Base-by-base conservation (phyloP, 2,888 invertebrate species). In the Sphecodes monilicornis region DNA sequence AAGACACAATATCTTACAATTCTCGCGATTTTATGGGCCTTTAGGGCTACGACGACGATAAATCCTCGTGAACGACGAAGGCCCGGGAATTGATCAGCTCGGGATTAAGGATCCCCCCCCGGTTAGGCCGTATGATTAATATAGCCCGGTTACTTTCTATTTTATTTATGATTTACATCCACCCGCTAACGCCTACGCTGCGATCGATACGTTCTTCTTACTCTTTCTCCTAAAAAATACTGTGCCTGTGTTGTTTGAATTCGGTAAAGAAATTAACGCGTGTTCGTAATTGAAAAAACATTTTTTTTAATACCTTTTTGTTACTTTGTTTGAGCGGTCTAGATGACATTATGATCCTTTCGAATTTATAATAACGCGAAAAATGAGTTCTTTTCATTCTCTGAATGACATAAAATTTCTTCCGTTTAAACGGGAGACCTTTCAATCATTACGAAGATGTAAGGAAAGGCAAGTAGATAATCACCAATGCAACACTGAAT, bases 1-100 rank as follows among this genome's bases (percentile, higher is more conserved):
- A 86, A 88, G 90, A 82, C 82, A 80, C 90, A 75, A 88, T 90
- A 90, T 89, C 90, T 90, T 88, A 90, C 88, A 64, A 89, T 90
- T 90, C 84, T 69, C 72, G 76, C 66, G 79, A 86, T 85, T 87
- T 88, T 88, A 86, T 76, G 87, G 85, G 72, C 85, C 80, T 84
- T 82, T 80, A 43, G 81, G 84, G 64, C 81, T 64, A 50, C 39
- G 76, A 78, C 78, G 43, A 71, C 85, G 86, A 89, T 90, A 89
- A 88, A 89, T 89, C 80, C 75, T 80, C 71, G 77, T 87, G 87
- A 74, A 83, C 74, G 81, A 88, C 84, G 87, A 89, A 71, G 85
- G 77, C 54, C 64, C 66, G 78, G 82, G 84, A 86, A 88, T 86
- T 81, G 88, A 88, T 86, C 85, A 84, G 76, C 80, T 16, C 6